Evolutionary conservation across 37 sponge, comb jelly and placozoan genomes (phyloP).

Genomic region (Haliclona indistincta): DNA sequence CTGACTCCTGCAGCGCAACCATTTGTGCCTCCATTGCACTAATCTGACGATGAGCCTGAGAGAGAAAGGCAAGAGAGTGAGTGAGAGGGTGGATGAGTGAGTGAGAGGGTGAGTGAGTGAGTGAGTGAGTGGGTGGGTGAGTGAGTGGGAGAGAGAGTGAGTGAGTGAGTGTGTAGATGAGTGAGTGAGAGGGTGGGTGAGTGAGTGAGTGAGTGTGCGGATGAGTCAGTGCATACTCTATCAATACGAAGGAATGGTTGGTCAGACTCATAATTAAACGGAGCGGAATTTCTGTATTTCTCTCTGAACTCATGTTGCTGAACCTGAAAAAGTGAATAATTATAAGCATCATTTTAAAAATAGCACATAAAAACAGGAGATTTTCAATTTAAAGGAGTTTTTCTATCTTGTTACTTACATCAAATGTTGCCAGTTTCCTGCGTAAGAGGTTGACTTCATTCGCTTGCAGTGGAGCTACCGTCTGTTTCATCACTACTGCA

Average conservation of each 20-base stretch:
- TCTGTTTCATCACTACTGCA: constrained; percentile 91
- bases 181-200: too few relatives aligned
- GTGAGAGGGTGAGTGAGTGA: too few relatives aligned
- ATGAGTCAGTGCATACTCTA: constrained; percentile 27
- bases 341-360: neutral
- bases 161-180: too few relatives aligned
- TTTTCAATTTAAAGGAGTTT: neutral
- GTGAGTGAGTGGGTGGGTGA: too few relatives aligned
- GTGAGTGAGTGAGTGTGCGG: neutral
- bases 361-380: neutral
- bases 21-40: constrained; percentile 80
- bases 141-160: too few relatives aligned
- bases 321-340: constrained; percentile 27
- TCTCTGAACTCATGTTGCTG: constrained; percentile 98
- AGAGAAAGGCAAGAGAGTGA: too few relatives aligned
- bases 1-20: constrained; percentile 73
- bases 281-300: constrained; percentile 85
- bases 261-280: constrained; percentile 66
- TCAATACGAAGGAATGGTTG: constrained; percentile 83
- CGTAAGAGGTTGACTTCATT: constrained; percentile 84
- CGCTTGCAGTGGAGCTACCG: constrained; percentile 97
- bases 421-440: constrained; percentile 87
- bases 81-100: too few relatives aligned
- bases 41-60: constrained; percentile 42
- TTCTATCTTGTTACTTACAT: constrained; percentile 50